Evolutionary conservation across 1,140 invertebrate genomes (phyloP).

Genomic region (Chrysomallon squamiferum): DNA sequence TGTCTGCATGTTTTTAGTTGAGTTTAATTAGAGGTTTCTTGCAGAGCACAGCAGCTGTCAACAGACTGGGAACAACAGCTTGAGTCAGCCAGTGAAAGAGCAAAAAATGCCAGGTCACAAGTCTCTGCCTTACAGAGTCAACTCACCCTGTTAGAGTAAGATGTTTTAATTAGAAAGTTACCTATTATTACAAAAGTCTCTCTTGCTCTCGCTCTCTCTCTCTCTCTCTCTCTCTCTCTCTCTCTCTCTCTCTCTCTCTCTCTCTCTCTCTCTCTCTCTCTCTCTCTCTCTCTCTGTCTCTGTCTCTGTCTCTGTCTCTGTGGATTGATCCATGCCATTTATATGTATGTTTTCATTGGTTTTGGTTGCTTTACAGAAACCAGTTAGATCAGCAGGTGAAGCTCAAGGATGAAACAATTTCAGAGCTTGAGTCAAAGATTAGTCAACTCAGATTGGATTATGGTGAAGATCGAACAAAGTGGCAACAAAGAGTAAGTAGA

Average conservation of each 20-base stretch:
- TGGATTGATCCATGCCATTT: too few relatives aligned
- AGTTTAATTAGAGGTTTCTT: too few relatives aligned
- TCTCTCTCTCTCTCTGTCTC: too few relatives aligned
- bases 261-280: too few relatives aligned
- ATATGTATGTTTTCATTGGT: not conserved
- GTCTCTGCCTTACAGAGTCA: slow-evolving; percentile 41
- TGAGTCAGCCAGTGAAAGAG: slow-evolving; percentile 35
- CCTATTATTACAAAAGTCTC: too few relatives aligned
- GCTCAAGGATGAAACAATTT: slow-evolving; percentile 41
- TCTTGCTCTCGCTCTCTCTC: too few relatives aligned
- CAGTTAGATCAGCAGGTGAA: slow-evolving; percentile 45
- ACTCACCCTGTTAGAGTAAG: slow-evolving; percentile 49
- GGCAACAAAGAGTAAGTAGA: slow-evolving; percentile 44
- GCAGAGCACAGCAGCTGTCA: slow-evolving; percentile 40
- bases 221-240: too few relatives aligned
- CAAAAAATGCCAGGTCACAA: slow-evolving; percentile 48
- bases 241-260: too few relatives aligned
- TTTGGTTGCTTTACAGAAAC: slow-evolving; percentile 20
- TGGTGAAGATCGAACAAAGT: slow-evolving; percentile 33
- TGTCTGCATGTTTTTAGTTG: too few relatives aligned
- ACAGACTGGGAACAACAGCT: slow-evolving; percentile 48
- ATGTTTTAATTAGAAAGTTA: not conserved
- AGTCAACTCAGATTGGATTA: slow-evolving; percentile 41
- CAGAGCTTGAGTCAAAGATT: slow-evolving; percentile 49
- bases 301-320: too few relatives aligned